Evolutionary conservation across 2,113 vertebrate species (phyloP), one percentile per base, ranked within the genome.

Genomic region (Sinocyclocheilus grahami): DNA sequence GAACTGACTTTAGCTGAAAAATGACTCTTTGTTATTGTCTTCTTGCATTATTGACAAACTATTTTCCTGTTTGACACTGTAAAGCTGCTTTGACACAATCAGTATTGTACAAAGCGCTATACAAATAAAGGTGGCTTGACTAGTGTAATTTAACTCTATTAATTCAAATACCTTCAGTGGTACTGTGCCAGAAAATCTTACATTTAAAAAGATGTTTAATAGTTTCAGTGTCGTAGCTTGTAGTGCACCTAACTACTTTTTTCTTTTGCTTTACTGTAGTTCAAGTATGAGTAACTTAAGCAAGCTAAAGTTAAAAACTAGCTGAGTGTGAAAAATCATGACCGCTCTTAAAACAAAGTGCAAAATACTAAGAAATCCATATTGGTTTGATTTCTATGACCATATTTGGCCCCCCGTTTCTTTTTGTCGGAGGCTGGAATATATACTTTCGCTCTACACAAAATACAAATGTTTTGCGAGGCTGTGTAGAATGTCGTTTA

Each of bases 401-500:
- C 58, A 39, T 80, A 63, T 80, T 42, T 80, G 58, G 58, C 13
- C 6, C 9, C n/a, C 8, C 2, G 37, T n/a, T 39, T 42, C 33
- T 42, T 55, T 62, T 62, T 79, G 20, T 79, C 20, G 4, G 13
- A 27, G 76, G 0, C n/a, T 12, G 51, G 8, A 20, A 78, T 58
- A 78, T 33, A 37, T 30, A 78, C 51, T 24, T 24, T 78, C 27
- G 3, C 48, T 30, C 46, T 30, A 55, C 76, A 78, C 24, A 78
- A 78, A n/a, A n/a, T 12, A 46, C 76, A 53, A 78, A 30, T 16
- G 0, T 13, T 79, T 80, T 24, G 58, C 58, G 4, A 42, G 22
- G 20, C 22, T 62, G 78, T 42, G 78, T 42, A 42, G 20, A 62
- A 63, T 46, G 78, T 62, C 46, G 78, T 63, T 80, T 80, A 24